Base-by-base conservation (phyloP, 2,888 invertebrate genomes). In the Baronia brevicornis region DNA sequence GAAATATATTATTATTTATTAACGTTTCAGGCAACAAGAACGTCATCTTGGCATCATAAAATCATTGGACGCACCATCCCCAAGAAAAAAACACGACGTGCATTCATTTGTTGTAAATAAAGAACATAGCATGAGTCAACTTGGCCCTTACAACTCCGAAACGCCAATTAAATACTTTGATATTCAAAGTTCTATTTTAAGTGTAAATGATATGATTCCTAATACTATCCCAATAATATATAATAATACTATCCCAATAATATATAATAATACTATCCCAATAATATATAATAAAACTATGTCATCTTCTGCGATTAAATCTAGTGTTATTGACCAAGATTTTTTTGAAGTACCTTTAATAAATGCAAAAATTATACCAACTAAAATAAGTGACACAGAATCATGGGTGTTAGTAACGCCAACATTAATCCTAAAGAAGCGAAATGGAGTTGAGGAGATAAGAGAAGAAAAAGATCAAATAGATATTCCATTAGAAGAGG, bases 11-110 rank as follows among this genome's bases (percentile, higher is more conserved):
- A 27, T 17, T 17, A 8, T 31, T 38, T 32, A 27, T 7, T 29
- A 21, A 6, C 28, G 13, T 67, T 74, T 14, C 70, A 91, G 92
- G 49, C 94, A 94, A 60, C 94, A 94, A 73, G 91, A 92, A 56
- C 86, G 87, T 34, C 94, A 94, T 62, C 85, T 95, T 29, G 94
- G 94, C 4, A 89, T 92, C 36, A 85, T 88, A 11, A 75, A 86
- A 58, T 68, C 86, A 47, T 61, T 80, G 56, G 77, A 84, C 34
- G 74, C 84, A 27, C 74, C 77, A 4, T 67, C 75, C 9, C 48
- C 75, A 30, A 68, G 79, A 40, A 84, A 72, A 47, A 84, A 75
- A 61, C 84, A 84, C 39, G 84, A 84, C 7, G 84, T 84, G 3
- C 84, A 84, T 51, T 84, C 84, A 3, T 84, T 84, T 33, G 48